phyloP scores from a whole-genome alignment of 1,140 invertebrate species.

The Drosophila suzukii region DNA sequence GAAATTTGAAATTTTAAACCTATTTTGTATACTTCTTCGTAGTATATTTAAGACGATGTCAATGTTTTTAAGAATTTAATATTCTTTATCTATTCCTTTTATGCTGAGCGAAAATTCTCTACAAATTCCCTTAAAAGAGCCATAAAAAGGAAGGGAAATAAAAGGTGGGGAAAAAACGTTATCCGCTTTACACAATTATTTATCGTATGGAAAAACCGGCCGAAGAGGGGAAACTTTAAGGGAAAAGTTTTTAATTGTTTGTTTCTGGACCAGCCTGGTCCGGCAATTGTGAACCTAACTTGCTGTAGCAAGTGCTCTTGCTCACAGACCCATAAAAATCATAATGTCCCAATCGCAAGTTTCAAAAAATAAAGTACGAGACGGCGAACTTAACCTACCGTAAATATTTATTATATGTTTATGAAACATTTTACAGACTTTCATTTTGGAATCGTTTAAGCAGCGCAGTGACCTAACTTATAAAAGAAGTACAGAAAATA shows the following conservation, averaged over 20 bases:
- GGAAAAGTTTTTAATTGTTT: conserved; percentile 77
- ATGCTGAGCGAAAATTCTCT: not conserved
- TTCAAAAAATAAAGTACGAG: conserved; percentile 1
- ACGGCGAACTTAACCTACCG: conserved; percentile 66
- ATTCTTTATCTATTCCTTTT: conserved; percentile 4
- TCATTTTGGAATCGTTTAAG: conserved; percentile 73
- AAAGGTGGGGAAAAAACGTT: conserved; percentile 31
- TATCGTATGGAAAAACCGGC: conserved; percentile 43
- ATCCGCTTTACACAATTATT: conserved; percentile 61
- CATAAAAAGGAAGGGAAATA: conserved; percentile 15
- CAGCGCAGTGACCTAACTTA: conserved; percentile 69
- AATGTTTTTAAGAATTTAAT: not conserved
- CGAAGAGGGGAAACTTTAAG: conserved; percentile 56
- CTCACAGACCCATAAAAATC: conserved; percentile 28
- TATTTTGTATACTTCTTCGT: no score
- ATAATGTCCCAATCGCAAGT: conserved; percentile 36
- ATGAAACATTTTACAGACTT: conserved; percentile 83
- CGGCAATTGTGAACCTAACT: conserved; percentile 42
- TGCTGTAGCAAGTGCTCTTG: conserved; percentile 30
- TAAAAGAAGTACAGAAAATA: conserved; percentile 50
- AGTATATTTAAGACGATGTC: no score
- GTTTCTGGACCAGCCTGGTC: conserved; percentile 23
- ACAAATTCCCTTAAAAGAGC: conserved; percentile 5
- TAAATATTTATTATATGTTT: conserved; percentile 83
- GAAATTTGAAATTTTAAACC: no score